Evolutionary conservation across 2,797 vertebrate genomes (phyloP).

Genomic region (Centropyge bicolor): DNA sequence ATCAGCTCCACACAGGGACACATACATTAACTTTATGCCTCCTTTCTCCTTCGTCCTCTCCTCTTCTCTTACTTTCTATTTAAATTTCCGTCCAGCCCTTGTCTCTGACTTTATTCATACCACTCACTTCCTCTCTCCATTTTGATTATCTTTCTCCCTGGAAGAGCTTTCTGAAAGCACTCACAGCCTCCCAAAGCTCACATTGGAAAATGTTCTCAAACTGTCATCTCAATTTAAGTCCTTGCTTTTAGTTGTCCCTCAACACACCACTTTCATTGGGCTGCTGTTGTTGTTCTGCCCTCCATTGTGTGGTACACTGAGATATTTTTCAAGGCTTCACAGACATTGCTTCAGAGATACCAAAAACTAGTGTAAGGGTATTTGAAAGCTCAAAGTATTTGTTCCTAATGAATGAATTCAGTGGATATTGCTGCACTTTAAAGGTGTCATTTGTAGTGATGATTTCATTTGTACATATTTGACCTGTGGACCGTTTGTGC

Average conservation of each 20-base stretch:
- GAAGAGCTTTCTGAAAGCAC: slow-evolving; percentile 43
- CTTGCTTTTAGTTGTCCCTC: slow-evolving; percentile 20
- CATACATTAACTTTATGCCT: slow-evolving; percentile 29
- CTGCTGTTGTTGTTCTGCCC: background rate
- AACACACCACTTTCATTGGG: slow-evolving; percentile 1
- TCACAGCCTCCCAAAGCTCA: slow-evolving; percentile 31
- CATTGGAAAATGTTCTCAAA: slow-evolving; percentile 52
- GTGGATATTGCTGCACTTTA: background rate
- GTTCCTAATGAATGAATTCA: background rate
- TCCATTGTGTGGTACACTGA: background rate
- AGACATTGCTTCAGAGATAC: background rate
- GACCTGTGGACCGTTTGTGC: background rate
- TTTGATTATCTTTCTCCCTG: slow-evolving; percentile 48
- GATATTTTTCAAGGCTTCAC: background rate
- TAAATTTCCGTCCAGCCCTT: slow-evolving; percentile 19
- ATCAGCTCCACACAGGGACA: slow-evolving; percentile 37
- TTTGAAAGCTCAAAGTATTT: background rate
- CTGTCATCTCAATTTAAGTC: slow-evolving; percentile 57
- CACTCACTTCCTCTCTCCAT: slow-evolving; percentile 35
- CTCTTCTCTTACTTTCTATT: slow-evolving; percentile 4
- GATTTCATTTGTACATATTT: background rate
- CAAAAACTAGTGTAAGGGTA: background rate
- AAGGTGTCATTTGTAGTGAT: background rate
- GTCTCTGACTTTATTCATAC: slow-evolving; percentile 29
- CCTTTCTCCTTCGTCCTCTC: slow-evolving; percentile 16